Conservation (phyloP, 2,797 vertebrate genomes). For the Channa striata region DNA sequence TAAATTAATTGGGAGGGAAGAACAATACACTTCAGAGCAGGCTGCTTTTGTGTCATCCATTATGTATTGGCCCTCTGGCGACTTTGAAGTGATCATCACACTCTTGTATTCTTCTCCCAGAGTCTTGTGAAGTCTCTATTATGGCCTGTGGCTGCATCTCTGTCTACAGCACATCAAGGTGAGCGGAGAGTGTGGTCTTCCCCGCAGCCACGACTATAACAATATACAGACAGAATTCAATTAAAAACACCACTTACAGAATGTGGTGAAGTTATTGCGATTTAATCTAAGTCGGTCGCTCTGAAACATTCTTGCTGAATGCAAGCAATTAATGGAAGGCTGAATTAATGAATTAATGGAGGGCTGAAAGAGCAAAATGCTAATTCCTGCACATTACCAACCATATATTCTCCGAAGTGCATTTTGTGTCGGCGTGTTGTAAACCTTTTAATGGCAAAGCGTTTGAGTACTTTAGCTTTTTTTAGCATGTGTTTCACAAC, state of each 20-base stretch:
- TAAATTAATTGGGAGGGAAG: conserved; percentile 76
- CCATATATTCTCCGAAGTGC: conserved; percentile 28
- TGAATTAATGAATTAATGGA: conserved; percentile 67
- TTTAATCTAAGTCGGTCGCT: conserved; percentile 60
- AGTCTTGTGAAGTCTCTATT: conserved; percentile 73
- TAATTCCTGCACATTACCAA: conserved; percentile 49
- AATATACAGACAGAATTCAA: conserved; percentile 63
- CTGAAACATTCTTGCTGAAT: conserved; percentile 51
- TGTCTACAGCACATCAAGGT: conserved; percentile 71
- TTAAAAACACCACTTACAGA: conserved; percentile 60
- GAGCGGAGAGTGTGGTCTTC: conserved; percentile 36
- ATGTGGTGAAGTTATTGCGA: conserved; percentile 53
- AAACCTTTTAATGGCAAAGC: conserved; percentile 37
- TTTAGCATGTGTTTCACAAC: conserved; percentile 22
- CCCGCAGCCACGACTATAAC: conserved; percentile 43
- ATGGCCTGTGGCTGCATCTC: conserved; percentile 67
- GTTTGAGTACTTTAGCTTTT: conserved; percentile 33
- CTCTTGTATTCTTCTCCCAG: conserved; percentile 59
- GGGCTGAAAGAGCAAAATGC: conserved; percentile 60
- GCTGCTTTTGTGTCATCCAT: conserved; percentile 70
- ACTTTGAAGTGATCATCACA: conserved; percentile 75
- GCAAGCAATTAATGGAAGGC: conserved; percentile 60
- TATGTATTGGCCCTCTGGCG: conserved; percentile 65
- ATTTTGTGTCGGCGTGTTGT: conserved; percentile 36
- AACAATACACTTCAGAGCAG: conserved; percentile 69